Evolutionary conservation across 2,113 vertebrate genomes (phyloP), one percentile per base, ranked within the genome.

Genomic region (Rattus rattus): DNA sequence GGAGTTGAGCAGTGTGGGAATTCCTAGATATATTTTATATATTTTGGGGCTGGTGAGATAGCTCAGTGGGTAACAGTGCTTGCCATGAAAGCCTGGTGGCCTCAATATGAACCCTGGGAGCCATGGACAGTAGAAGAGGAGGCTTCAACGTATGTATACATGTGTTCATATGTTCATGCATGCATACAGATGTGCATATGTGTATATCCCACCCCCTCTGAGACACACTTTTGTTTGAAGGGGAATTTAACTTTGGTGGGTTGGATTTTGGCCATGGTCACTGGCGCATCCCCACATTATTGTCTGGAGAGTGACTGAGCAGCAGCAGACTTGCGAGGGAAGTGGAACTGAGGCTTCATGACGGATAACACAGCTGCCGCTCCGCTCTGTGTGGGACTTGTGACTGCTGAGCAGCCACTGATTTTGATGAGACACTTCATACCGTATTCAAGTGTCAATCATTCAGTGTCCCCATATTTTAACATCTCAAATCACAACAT

Each of bases 391-490:
- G 14, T 69, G 49, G 81, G 54, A n/a, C 63, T 90, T 17, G 19
- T 61, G 11, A 49, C 12, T 83, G 16, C 56, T 91, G 88, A 95
- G 67, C 43, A 87, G 73, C 75, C 7, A 91, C 59, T 94, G 6
- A 69, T 90, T 94, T 86, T 95, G 54, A 79, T 94, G 61, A 81
- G 61, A 56, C 39, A 90, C 70, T 88, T 90, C 76, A 61, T 90
- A 61, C 16, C 13, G 1, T 87, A 84, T 92, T 92, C 70, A 88
- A 30, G 47, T 92, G 14, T 65, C 33, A 75, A 5, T 65, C 92
- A 85, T n/a, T 83, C 6, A 65, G 88, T 19, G 81, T 92, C 90
- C 56, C 39, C n/a, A 47, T 67, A 79, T 95, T 90, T 89, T 93
- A 83, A 43, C 56, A 93, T 69, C 26, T 96, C 70, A 92, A 80